Evolutionary conservation across 2,113 vertebrate genomes (phyloP), one percentile per base, ranked within the genome.

Genomic region (Natator depressus): DNA sequence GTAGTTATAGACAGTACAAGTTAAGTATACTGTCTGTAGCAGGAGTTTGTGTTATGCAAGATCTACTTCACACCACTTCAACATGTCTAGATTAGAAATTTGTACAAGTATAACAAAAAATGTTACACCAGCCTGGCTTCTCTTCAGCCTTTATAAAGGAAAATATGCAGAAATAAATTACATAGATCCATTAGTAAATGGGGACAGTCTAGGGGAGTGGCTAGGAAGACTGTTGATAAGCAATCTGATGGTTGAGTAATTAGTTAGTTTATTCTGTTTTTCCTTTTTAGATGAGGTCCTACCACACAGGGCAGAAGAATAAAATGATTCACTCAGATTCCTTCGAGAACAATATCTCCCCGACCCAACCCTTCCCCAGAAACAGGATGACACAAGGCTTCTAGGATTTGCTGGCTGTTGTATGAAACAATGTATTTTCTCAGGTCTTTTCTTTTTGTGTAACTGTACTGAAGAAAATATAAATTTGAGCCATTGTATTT

Each of bases 381-480:
- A 76, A 85, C 80, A 49, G 4, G 27, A 1, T 10, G 1, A 42
- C 49, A 1, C 0, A 47, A 14, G 46, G 2, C 10, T 85, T 84
- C 38, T 5, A 10, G 29, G 6, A 3, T 53, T 19, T 2, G 1
- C 54, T 95, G 19, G 24, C 13, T 85, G 12, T 24, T 14, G 2
- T 47, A 49, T 35, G 78, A 38, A 9, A 69, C n/a, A 51, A 0
- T 0, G 5, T 31, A 9, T 91, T 87, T 25, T 50, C 2, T 53
- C 11, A 29, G n/a, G 7, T 7, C 12, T 89, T 54, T 2, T 89
- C 53, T 2, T 0, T 53, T 24, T 42, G 75, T 3, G 4, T 35
- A 31, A 54, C 51, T 62, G 69, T 72, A 72, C 84, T 62, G 17
- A 82, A 20, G 27, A 29, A 65, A 38, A 38, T 69, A 8, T 42